Evolutionary conservation across 2,888 invertebrate species (phyloP).

Genomic region (Tortricodes alternella): DNA sequence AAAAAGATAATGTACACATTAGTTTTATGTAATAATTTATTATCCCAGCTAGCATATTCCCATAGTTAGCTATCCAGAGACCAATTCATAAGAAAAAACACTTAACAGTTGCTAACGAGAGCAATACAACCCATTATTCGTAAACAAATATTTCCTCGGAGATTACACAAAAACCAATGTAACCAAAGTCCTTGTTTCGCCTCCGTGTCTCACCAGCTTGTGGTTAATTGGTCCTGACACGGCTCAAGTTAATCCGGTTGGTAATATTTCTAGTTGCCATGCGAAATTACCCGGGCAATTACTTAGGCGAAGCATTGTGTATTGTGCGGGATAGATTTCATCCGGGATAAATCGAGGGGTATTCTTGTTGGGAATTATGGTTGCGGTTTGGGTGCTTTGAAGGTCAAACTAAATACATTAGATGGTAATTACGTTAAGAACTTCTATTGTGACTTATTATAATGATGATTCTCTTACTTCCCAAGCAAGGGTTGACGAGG

Average conservation of each 20-base stretch:
- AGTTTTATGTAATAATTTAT: background rate
- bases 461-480: no score
- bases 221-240: conserved; percentile 23
- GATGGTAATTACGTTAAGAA: background rate
- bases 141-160: conserved; percentile 17
- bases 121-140: conserved; percentile 16
- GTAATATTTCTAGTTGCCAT: conserved; percentile 30
- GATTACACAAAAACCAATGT: conserved; percentile 11
- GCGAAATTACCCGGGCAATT: conserved; percentile 28
- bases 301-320: conserved; percentile 27
- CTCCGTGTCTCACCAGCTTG: background rate
- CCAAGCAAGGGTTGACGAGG: no score
- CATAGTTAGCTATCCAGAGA: background rate
- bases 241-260: conserved; percentile 11
- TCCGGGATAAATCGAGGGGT: conserved; percentile 23
- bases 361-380: conserved; percentile 19
- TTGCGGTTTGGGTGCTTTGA: conserved; percentile 2
- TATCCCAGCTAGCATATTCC: background rate
- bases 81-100: conserved; percentile 10
- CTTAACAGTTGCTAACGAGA: conserved; percentile 10
- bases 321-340: conserved; percentile 26
- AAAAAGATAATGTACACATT: background rate
- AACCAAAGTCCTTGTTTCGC: background rate
- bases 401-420: background rate
- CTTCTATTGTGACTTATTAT: background rate